Evolutionary conservation across 2,113 vertebrate species (phyloP).

Genomic region (Hippocampus comes): DNA sequence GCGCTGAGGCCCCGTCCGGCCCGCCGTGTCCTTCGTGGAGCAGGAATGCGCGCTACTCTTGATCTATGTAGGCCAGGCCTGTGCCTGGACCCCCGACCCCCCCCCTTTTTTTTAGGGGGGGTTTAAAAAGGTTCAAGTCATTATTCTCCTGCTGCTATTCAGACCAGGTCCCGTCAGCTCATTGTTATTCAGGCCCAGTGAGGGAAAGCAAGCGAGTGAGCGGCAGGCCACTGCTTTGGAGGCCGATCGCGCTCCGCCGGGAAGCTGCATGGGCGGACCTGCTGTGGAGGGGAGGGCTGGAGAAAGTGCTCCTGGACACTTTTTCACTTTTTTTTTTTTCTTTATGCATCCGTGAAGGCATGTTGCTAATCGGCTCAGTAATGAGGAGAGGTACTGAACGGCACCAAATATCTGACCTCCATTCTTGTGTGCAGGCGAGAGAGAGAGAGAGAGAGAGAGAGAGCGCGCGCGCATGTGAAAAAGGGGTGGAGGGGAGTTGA

Average conservation of each 20-base stretch:
- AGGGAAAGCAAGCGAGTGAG: constrained; percentile 44
- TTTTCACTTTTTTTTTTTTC: constrained; percentile 4
- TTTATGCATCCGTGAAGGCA: constrained; percentile 43
- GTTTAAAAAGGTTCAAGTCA: constrained; percentile 68
- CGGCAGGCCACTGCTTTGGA: not conserved
- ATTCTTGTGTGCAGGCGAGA: constrained; percentile 46
- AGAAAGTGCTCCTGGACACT: constrained; percentile 20
- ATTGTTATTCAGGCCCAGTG: constrained; percentile 79
- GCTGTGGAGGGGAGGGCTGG: not conserved
- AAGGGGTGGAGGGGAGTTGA: constrained; percentile 61
- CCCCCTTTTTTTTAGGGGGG: constrained; percentile 30
- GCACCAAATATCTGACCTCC: constrained; percentile 67
- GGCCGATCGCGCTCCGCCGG: not conserved
- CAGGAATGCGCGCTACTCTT: constrained; percentile 49
- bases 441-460: constrained; percentile 9
- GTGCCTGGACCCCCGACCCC: constrained; percentile 23
- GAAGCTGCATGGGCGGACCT: not conserved
- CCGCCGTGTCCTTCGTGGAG: constrained; percentile 37
- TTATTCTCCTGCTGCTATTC: constrained; percentile 73
- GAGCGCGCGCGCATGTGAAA: constrained; percentile 50
- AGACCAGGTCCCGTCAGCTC: constrained; percentile 67
- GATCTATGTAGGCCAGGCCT: constrained; percentile 57
- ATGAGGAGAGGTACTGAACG: constrained; percentile 66
- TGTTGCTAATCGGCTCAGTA: constrained; percentile 67
- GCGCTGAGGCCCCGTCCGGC: constrained; percentile 42